phyloP scores from a whole-genome alignment of 2,888 invertebrate species.

The Acanthosepion lycidas region DNA sequence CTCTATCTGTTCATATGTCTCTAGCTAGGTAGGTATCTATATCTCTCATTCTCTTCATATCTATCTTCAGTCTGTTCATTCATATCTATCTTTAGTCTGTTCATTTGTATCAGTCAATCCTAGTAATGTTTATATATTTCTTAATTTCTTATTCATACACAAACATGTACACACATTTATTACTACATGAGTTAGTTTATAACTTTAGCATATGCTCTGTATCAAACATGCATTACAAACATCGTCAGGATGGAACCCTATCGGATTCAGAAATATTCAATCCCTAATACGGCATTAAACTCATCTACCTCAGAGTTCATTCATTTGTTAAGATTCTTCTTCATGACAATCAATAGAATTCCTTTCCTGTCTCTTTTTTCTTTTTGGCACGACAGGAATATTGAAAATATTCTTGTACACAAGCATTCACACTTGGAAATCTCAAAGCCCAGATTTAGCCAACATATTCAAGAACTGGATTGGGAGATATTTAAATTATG shows the following conservation, averaged over 20 bases:
- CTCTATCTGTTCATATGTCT: no score
- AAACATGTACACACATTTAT: no score
- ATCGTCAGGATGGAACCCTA: neutral
- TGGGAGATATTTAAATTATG: conserved; percentile 13
- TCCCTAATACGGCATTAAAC: neutral
- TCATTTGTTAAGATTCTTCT: conserved; percentile 14
- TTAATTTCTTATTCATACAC: no score
- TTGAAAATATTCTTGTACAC: neutral
- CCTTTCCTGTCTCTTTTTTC: neutral
- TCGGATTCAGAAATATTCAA: neutral
- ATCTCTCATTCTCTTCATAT: no score
- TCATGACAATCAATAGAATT: neutral
- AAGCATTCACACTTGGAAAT: conserved; percentile 1
- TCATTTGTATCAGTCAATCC: no score
- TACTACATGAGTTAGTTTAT: no score
- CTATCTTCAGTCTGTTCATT: no score
- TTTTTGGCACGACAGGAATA: neutral
- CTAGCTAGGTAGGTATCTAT: no score
- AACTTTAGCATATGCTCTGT: neutral
- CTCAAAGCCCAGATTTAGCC: conserved; percentile 33
- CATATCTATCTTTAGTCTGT: no score
- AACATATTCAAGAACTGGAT: neutral
- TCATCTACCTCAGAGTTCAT: neutral
- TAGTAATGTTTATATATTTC: no score
- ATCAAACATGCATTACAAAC: neutral